These are phyloP conservation scores for Parochlus steinenii DNA, from an alignment of 2,888 invertebrate species.

Conservation along the genomic window DNA sequence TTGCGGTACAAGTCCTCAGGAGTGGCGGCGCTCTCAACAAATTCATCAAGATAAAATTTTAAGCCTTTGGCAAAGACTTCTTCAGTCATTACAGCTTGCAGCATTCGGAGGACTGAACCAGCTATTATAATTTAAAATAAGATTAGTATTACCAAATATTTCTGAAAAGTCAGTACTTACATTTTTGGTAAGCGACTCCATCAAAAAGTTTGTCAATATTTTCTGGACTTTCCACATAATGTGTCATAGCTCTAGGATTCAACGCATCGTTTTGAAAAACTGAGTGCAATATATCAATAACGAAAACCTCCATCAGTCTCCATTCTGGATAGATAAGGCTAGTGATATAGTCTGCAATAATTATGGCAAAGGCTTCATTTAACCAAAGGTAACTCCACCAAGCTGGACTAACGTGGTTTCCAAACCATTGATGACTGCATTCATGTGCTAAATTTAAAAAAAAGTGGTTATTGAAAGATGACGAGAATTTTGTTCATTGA, in stretches of 20 bases:
- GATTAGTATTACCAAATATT: neutral
- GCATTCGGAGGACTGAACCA: constrained; percentile 8
- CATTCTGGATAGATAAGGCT: constrained; percentile 39
- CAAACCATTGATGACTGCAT: constrained; percentile 10
- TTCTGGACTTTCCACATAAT: constrained; percentile 63
- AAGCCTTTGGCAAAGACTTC: constrained; percentile 2
- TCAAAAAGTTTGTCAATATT: constrained; percentile 73
- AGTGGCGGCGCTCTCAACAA: constrained; percentile 25
- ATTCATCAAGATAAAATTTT: constrained; percentile 15
- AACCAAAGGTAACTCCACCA: constrained; percentile 61
- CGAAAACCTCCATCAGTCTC: constrained; percentile 60
- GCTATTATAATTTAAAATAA: neutral
- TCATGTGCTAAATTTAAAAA: constrained; percentile 1
- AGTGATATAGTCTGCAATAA: constrained; percentile 45
- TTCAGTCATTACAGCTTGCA: constrained; percentile 6
- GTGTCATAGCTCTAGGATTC: constrained; percentile 63
- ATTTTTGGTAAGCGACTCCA: constrained; percentile 77
- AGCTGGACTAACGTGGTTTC: constrained; percentile 42
- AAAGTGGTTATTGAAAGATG: too few species aligned
- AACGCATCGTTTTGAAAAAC: constrained; percentile 55
- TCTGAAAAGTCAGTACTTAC: constrained; percentile 38
- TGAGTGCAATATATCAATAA: constrained; percentile 51
- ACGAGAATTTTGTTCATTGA: too few species aligned
- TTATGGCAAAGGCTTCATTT: constrained; percentile 57
- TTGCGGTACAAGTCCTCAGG: constrained; percentile 28